Percentiles rank a stretch among this genome's conserved stretches.
phyloP scores from a whole-genome alignment of 2,113 vertebrate genomes.

The Rhadina sibilatrix region DNA sequence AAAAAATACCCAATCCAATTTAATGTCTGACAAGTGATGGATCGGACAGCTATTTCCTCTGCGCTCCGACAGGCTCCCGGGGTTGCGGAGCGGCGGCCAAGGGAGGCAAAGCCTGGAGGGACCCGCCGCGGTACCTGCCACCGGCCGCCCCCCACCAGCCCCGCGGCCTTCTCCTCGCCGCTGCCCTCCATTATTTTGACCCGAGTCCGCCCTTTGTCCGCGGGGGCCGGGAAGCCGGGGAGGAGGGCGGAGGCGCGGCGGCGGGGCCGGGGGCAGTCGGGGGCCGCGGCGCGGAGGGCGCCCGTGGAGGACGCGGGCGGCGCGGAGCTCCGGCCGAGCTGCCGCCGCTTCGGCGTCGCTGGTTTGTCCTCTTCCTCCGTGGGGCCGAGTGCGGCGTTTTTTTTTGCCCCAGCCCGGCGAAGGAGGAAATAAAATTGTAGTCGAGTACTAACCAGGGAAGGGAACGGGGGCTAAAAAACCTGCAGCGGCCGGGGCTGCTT shows the following conservation, averaged over 20 bases:
- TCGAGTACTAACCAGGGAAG: not conserved
- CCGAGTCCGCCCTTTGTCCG: not conserved
- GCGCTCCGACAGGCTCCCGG: not conserved
- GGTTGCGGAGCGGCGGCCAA: not conserved
- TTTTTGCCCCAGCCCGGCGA: not conserved
- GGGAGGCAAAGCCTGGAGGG: not conserved
- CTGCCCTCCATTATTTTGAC: not conserved
- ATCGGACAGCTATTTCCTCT: slow-evolving; percentile 32
- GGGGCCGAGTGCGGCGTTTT: not conserved
- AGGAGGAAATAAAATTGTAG: not conserved
- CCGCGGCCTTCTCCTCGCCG: not conserved
- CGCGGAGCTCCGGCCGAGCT: not conserved
- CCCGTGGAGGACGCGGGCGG: not conserved
- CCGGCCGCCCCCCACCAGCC: not conserved
- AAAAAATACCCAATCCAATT: slow-evolving; percentile 59
- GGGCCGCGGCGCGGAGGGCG: not conserved
- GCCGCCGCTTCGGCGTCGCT: not conserved
- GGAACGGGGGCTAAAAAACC: not conserved
- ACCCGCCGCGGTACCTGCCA: not conserved
- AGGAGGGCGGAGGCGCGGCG: not conserved
- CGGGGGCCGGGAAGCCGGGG: not conserved
- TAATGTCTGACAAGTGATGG: slow-evolving; percentile 59
- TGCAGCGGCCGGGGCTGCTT: not conserved
- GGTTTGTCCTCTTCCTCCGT: not conserved
- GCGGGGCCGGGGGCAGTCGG: not conserved